Conservation (phyloP, 2,888 invertebrate species). For the Harpalus rubripes region DNA sequence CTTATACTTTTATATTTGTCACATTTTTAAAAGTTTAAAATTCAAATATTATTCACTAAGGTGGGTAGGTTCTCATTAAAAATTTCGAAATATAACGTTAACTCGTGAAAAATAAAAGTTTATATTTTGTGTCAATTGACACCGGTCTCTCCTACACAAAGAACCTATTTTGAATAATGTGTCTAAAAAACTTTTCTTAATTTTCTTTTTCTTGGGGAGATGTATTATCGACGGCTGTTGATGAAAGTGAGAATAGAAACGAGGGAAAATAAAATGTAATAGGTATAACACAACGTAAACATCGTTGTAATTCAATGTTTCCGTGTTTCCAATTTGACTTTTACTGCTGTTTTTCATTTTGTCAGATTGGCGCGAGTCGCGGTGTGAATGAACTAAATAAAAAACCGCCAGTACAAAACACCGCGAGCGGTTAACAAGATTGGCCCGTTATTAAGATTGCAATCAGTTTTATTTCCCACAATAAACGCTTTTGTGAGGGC, state of each 20-base stretch:
- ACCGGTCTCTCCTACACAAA: no score
- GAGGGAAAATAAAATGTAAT: slow-evolving; percentile 20
- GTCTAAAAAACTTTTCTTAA: neutral
- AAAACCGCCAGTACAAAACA: slow-evolving; percentile 65
- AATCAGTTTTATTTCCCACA: slow-evolving; percentile 77
- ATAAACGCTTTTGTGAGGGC: slow-evolving; percentile 74
- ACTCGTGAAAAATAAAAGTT: no score
- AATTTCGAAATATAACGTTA: no score
- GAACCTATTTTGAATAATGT: no score
- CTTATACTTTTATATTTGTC: no score
- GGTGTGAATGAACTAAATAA: slow-evolving; percentile 67
- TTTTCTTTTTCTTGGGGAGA: neutral
- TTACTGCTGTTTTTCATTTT: slow-evolving; percentile 67
- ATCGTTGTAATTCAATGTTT: slow-evolving; percentile 55
- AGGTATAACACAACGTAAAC: slow-evolving; percentile 49
- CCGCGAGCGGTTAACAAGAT: slow-evolving; percentile 76
- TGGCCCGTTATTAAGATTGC: slow-evolving; percentile 78
- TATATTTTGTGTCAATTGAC: no score
- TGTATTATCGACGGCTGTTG: slow-evolving; percentile 11
- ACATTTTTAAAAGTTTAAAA: no score
- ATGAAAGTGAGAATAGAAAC: slow-evolving; percentile 14
- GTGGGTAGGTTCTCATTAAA: no score
- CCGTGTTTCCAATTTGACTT: slow-evolving; percentile 64
- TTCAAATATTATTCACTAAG: no score
- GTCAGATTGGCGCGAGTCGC: slow-evolving; percentile 62